phyloP scores from a whole-genome alignment of 2,113 vertebrate genomes.

The Microcebus ravelobensis region DNA sequence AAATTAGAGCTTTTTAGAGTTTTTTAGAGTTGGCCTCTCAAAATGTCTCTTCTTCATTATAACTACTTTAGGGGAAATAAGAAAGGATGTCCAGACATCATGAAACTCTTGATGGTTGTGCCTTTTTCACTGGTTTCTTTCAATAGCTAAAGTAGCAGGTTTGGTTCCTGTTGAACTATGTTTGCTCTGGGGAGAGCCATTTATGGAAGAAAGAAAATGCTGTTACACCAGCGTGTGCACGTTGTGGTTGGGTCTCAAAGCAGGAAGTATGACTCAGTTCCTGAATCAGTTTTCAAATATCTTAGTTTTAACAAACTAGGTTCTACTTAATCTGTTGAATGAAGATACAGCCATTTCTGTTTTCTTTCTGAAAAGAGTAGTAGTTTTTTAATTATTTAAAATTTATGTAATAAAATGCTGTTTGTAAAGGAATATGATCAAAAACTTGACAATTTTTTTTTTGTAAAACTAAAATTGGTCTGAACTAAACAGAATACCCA shows the following conservation, averaged over 20 bases:
- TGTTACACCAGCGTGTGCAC: constrained; percentile 69
- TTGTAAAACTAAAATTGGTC: constrained; percentile 49
- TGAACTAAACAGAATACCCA: not conserved
- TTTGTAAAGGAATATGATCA: not conserved
- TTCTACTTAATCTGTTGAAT: constrained; percentile 59
- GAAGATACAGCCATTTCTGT: constrained; percentile 49
- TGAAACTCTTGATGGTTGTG: constrained; percentile 5
- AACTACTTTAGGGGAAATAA: constrained; percentile 17
- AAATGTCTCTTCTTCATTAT: not conserved
- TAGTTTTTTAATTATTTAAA: constrained; percentile 36
- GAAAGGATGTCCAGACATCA: not conserved
- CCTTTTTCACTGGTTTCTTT: constrained; percentile 65
- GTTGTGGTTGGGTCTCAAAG: constrained; percentile 81
- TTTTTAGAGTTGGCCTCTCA: constrained; percentile 31
- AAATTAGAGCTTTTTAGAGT: not conserved
- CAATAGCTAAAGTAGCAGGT: constrained; percentile 71
- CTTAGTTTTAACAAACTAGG: constrained; percentile 62
- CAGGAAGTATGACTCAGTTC: constrained; percentile 91
- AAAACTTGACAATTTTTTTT: not conserved
- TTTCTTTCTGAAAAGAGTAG: constrained; percentile 54
- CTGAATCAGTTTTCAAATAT: constrained; percentile 85
- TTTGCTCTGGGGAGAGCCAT: constrained; percentile 78
- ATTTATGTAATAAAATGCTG: not conserved
- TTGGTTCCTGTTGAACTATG: constrained; percentile 84
- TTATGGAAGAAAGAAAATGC: constrained; percentile 88